Evolutionary conservation across 2,888 invertebrate species (phyloP), one percentile per base, ranked within the genome.

Genomic region (Xestia rhomboidea): DNA sequence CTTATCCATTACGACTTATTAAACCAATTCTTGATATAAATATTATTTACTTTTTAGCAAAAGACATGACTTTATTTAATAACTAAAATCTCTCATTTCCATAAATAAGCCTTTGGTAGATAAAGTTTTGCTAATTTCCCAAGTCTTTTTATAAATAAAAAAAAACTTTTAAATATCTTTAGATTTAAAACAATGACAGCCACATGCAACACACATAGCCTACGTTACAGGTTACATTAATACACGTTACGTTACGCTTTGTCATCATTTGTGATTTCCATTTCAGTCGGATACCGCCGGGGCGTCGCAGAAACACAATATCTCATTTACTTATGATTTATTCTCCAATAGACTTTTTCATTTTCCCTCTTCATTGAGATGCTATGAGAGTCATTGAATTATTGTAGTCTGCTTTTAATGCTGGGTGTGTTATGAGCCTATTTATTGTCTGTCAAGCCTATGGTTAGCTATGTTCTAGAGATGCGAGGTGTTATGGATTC

Each of bases 321-420:
- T 94, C 94, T 94, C 94, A 94, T 95, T 95, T 95, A 91, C 91
- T 93, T 94, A 92, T 95, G 95, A 95, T 95, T 94, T 95, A 95
- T 95, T 92, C 91, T 90, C 88, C 92, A 93, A 94, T 94, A 93
- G 89, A 92, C 90, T 91, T 93, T 93, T 91, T 92, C 91, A 90
- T 91, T 93, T 93, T 91, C 89, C 91, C 89, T 90, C 89, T 89
- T 91, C 89, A 90, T 89, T 91, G 88, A 89, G 89, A 89, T 91
- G 88, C 89, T 86, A 85, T 86, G 87, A 89, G 89, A 90, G 89
- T 91, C 90, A 90, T 88, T 88, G 89, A 90, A 88, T 90, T 89
- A 90, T 91, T 90, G 91, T 92, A 90, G 89, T 83, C 70, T 74
- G 68, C 30, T 68, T 66, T 76, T 80, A 82, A 81, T 80, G 78